Base-by-base conservation (phyloP, 2,888 invertebrate species). In the Mystacides longicornis region DNA sequence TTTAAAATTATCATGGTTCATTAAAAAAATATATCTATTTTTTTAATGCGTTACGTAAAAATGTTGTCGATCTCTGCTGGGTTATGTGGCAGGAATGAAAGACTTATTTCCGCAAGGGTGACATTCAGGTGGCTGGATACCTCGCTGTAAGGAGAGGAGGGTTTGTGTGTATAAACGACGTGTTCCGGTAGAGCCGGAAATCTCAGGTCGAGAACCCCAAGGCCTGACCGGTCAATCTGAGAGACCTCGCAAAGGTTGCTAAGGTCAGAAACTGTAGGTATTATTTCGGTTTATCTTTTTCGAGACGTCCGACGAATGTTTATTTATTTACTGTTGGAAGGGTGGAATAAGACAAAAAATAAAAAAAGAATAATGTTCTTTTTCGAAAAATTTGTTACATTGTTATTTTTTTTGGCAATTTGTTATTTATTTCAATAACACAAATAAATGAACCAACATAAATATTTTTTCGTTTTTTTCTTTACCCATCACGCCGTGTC, bases 51-150 rank as follows among this genome's bases (percentile, higher is more conserved):
- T n/a, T n/a, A n/a, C n/a, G n/a, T n/a, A n/a, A n/a, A n/a, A n/a
- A n/a, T n/a, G 37, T 37, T 37, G 14, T 14, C 37, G 14, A 37
- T 16, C 16, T 14, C 37, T 37, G 37, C 14, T 7, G 37, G 37
- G 37, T 14, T 3, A 16, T 37, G 4, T 27, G 27, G 27, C 27
- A 27, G 27, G 27, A 11, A 27, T 14, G 14, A 37, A 37, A 37
- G 37, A 37, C 37, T 37, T 37, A 37, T 37, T 37, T 37, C 37
- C 37, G 37, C 37, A n/a, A 37, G 37, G 37, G 37, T 37, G 37
- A 14, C 14, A 37, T 14, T 3, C 14, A 37, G 37, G 37, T 37
- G 11, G n/a, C n/a, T n/a, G n/a, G 27, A 16, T 37, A 37, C 3
- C 37, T n/a, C n/a, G 16, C 14, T 37, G 37, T 14, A 14, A 37